These are phyloP conservation scores for Lycopodina hypogea DNA, from an alignment of 37 sponge, comb jelly and placozoan genomes.

Conservation along the genomic window DNA sequence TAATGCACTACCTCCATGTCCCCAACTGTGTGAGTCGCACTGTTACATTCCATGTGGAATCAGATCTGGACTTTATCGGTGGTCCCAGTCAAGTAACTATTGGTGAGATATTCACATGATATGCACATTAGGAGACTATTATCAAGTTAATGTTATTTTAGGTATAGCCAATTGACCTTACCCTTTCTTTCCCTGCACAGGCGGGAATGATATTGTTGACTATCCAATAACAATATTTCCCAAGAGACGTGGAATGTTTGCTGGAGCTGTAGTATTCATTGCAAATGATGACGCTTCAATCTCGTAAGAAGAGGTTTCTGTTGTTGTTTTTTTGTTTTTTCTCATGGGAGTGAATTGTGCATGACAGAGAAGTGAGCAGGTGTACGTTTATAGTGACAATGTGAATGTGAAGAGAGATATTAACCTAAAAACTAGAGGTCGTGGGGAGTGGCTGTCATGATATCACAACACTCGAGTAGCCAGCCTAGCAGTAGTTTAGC, in stretches of 20 bases:
- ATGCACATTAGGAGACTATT: background rate
- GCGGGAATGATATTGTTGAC: constrained; percentile 56
- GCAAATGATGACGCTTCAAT: constrained; percentile 20
- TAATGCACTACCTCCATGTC: constrained; percentile 65
- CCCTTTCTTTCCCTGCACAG: background rate
- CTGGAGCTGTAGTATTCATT: constrained; percentile 61
- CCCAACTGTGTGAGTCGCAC: constrained; percentile 65
- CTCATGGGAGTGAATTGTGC: no score
- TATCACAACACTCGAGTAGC: no score
- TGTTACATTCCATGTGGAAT: constrained; percentile 46
- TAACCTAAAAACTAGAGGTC: no score
- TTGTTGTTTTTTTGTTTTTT: no score
- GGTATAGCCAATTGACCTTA: background rate
- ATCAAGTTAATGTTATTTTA: background rate
- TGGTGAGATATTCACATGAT: constrained; percentile 9
- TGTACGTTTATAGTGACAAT: no score
- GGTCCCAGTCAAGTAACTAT: constrained; percentile 60
- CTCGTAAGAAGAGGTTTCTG: background rate
- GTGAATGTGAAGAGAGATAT: no score
- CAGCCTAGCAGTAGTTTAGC: no score
- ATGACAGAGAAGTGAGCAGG: no score
- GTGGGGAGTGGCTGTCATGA: no score
- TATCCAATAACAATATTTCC: constrained; percentile 68
- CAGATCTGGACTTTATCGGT: constrained; percentile 68
- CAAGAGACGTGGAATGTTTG: constrained; percentile 32